These are phyloP conservation scores for Agrenia bidenticulata DNA, from an alignment of 2,888 invertebrate species.

Conservation along the genomic window DNA sequence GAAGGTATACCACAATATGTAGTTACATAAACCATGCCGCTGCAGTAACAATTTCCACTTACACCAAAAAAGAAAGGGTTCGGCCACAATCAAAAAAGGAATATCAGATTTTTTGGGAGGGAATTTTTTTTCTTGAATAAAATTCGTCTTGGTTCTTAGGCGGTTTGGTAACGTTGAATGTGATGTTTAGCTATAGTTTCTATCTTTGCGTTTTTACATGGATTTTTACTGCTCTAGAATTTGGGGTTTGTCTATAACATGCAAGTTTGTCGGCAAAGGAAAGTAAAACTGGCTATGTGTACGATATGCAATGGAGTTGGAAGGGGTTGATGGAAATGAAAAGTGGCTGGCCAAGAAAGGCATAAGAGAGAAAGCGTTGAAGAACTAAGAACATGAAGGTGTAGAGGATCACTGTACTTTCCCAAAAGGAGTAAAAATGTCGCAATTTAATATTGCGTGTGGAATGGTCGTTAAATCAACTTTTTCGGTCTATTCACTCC, in stretches of 20 bases:
- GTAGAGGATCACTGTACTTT: neutral
- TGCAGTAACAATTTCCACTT: conserved; percentile 6
- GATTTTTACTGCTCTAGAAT: too few species aligned
- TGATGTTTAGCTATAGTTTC: too few species aligned
- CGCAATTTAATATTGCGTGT: conserved; percentile 52
- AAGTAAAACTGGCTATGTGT: neutral
- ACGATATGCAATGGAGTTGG: neutral
- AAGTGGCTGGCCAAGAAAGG: conserved; percentile 2
- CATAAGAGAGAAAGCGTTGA: neutral
- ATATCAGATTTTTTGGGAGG: conserved; percentile 16
- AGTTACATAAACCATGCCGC: too few species aligned
- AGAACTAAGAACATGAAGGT: neutral
- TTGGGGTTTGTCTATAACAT: neutral
- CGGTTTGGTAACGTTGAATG: too few species aligned
- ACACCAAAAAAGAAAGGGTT: conserved; percentile 12
- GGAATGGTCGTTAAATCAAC: conserved; percentile 51
- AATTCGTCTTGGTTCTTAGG: too few species aligned
- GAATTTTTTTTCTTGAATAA: too few species aligned
- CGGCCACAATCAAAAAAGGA: conserved; percentile 19
- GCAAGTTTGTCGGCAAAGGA: too few species aligned
- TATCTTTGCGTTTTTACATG: too few species aligned
- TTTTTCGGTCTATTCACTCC: conserved; percentile 41
- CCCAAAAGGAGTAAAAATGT: conserved; percentile 39
- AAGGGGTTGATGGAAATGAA: neutral
- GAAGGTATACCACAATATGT: too few species aligned